Percentiles rank a stretch among this genome's conserved stretches.
These are phyloP conservation scores for Spisula subtruncata DNA, from an alignment of 2,888 invertebrate species.

Conservation along the genomic window DNA sequence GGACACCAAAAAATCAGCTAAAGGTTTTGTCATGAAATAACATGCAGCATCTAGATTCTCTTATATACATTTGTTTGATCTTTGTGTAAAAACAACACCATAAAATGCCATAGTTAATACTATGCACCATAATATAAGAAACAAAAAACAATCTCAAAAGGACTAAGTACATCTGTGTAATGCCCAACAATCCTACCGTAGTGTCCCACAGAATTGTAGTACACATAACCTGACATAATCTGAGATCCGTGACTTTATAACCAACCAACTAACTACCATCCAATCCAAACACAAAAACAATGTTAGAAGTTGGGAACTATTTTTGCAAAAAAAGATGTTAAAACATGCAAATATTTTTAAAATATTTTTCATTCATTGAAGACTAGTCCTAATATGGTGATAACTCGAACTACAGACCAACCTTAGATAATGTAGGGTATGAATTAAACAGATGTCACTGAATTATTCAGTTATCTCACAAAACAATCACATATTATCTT, in stretches of 20 bases:
- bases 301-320: not conserved
- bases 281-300: not conserved
- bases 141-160: conserved; percentile 29
- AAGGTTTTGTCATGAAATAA: conserved; percentile 18
- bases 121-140: conserved; percentile 24
- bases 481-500: not conserved
- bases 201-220: conserved; percentile 12
- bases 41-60: not conserved
- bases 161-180: conserved; percentile 23
- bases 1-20: not conserved
- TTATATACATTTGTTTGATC: not conserved
- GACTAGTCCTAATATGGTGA: no score
- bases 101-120: not conserved
- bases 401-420: no score
- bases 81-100: not conserved
- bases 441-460: not conserved
- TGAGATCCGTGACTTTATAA: not conserved
- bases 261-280: not conserved
- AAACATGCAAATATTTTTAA: no score
- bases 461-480: not conserved
- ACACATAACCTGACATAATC: not conserved
- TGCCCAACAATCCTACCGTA: conserved; percentile 38
- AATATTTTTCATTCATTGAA: no score
- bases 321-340: not conserved
- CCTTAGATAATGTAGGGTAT: no score